Base-by-base conservation (phyloP, 2,888 invertebrate species). In the Lochmaea crataegi region DNA sequence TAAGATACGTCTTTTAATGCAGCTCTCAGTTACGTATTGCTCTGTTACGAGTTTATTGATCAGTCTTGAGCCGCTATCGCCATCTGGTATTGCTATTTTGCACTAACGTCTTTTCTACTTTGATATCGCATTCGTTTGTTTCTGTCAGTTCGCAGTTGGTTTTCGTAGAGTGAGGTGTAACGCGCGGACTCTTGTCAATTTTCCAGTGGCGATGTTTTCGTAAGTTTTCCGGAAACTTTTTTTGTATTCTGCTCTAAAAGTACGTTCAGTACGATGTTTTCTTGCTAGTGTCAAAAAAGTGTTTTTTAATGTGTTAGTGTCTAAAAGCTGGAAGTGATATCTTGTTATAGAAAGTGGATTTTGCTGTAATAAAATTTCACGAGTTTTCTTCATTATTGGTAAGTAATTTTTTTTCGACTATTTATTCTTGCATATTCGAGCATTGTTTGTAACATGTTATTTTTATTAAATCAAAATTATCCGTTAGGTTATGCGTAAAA, bases 261-360 rank as follows among this genome's bases (percentile, higher is more conserved):
- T 58, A 51, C 22, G 67, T 71, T 65, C 64, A 64, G 48, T 41
- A 69, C 26, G 58, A 79, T 80, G 80, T 75, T 72, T 70, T 77
- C 68, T 65, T 79, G 70, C 71, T 73, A 76, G 83, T 84, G 78
- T 73, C 79, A 80, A 83, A 53, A 83, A 82, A 81, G 84, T 84
- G 84, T 82, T 77, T 71, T 82, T 68, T 83, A 84, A 84, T 84
- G 84, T 85, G 84, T 81, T 83, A 83, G 85, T 85, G 85, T 82
- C 75, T 81, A 82, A 82, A 81, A 79, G 76, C 82, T 84, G 85
- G 84, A 85, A 85, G 84, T 86, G 85, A 82, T 65, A 51, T 83
- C 82, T 82, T n/a, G n/a, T n/a, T 80, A 79, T 85, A 86, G 85
- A 86, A 86, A 86, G 86, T 86, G 85, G 85, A 83, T 85, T 86